Base-by-base conservation (phyloP, 2,888 invertebrate genomes). In the Anoplius nigerrimus region DNA sequence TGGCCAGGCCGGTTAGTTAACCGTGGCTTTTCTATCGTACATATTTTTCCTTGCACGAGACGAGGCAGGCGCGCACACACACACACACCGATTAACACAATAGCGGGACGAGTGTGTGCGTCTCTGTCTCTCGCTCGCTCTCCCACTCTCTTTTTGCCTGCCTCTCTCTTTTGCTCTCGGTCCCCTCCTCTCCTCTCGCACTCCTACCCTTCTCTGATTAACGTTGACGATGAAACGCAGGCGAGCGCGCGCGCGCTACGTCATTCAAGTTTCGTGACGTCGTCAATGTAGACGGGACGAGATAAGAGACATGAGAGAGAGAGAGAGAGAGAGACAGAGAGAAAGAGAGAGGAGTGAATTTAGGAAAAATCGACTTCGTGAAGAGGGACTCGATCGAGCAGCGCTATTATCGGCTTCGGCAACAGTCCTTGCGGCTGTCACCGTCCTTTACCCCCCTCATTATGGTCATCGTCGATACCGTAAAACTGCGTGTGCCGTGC, bases 251-350 rank as follows among this genome's bases (percentile, higher is more conserved):
- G 69, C 73, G 56, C 55, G 52, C 74, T 78, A 78, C 78, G 77
- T 78, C 78, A 78, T 58, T 53, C 24, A 13, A 51, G 45, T 55
- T 58, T 45, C 11, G 66, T 78, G 79, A 78, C 78, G 76, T 78
- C 62, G 60, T 54, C 62, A 42, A 51, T 24, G 48, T 27, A 34
- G 66, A 27, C 34, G 34, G 34, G 8, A 34, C 21, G 51, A 34
- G 43, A 22, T 20, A 20, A 20, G 22, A 21, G 18, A 15, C n/a
- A 20, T 18, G 15, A 21, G 2, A 16, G 16, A 15, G 3, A 27
- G n/a, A n/a, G n/a, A n/a, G n/a, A n/a, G n/a, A n/a, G n/a, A n/a
- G n/a, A n/a, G n/a, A n/a, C n/a, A n/a, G n/a, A n/a, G n/a, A n/a
- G n/a, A n/a, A n/a, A n/a, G n/a, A n/a, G n/a, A 8, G 27, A n/a